phyloP scores from a whole-genome alignment of 2,888 invertebrate genomes.

The Cactoblastis cactorum region DNA sequence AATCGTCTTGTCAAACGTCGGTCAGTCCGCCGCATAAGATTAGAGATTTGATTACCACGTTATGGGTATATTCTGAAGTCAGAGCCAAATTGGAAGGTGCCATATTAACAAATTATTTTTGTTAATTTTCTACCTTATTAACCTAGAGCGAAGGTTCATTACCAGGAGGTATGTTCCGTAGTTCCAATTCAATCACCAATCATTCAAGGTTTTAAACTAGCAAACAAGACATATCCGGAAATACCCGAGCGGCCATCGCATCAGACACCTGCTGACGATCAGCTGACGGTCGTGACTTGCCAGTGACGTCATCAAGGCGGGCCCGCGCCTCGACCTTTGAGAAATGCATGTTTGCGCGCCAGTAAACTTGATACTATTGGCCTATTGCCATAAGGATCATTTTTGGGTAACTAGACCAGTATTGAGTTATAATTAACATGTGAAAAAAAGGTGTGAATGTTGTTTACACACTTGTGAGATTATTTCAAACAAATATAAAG shows the following conservation, averaged over 20 bases:
- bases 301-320: slow-evolving; percentile 18
- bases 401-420: neutral
- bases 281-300: slow-evolving; percentile 10
- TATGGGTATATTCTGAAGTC: too few species aligned
- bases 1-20: too few species aligned
- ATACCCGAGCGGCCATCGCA: neutral
- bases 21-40: too few species aligned
- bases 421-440: too few species aligned
- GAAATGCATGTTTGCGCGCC: neutral
- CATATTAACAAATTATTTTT: too few species aligned
- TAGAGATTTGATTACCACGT: too few species aligned
- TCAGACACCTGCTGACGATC: neutral
- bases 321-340: neutral
- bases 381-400: neutral
- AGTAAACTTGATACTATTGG: neutral
- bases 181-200: neutral
- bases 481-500: too few species aligned
- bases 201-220: neutral
- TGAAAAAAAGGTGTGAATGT: too few species aligned
- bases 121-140: too few species aligned
- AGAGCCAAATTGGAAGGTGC: too few species aligned
- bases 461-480: too few species aligned
- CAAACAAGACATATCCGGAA: neutral
- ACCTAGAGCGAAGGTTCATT: neutral
- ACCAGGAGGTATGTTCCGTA: neutral